Base-by-base conservation (phyloP, 2,113 vertebrate genomes). In the Zapus hudsonius region DNA sequence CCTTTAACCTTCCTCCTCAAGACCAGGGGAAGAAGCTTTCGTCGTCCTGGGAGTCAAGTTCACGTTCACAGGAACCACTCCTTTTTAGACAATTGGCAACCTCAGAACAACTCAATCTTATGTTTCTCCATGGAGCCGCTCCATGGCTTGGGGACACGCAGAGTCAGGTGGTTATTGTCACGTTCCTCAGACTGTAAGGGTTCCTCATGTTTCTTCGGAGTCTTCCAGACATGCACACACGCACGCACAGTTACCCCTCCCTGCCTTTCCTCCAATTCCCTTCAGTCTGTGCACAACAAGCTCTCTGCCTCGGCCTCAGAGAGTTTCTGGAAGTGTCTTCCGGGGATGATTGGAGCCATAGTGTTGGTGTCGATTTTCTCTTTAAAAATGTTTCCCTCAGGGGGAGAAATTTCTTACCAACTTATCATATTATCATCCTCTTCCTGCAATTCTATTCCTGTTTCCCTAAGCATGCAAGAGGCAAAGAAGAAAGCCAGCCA, bases 241-340 rank as follows among this genome's bases (percentile, higher is more conserved):
- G n/a, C n/a, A n/a, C n/a, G n/a, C n/a, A n/a, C 82, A 67, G n/a
- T 63, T 59, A 27, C 31, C 72, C 83, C 72, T 66, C 89, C 9
- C 33, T 89, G 92, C 88, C 91, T 85, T 73, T 80, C 7, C n/a
- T 20, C 12, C 67, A 13, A 23, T 55, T 38, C 69, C 4, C 2
- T 33, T 19, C 23, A 31, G 89, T 95, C 84, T 95, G 87, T 70
- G 92, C 44, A 95, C 74, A 97, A 31, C 72, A 94, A 93, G 89
- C 72, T 91, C 93, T 97, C 97, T 97, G 96, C 96, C 69, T 59
- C 0, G 36, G 94, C 91, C 90, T 73, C 78, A 73, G 92, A 96
- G 94, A 66, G 93, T 82, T 97, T 96, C 88, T 97, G 97, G 95
- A 93, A 97, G 73, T 19, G 57, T 87, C 66, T 88, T 87, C 79